Conservation (phyloP, 2,113 vertebrate species). For the Poeciliopsis retropinna region DNA sequence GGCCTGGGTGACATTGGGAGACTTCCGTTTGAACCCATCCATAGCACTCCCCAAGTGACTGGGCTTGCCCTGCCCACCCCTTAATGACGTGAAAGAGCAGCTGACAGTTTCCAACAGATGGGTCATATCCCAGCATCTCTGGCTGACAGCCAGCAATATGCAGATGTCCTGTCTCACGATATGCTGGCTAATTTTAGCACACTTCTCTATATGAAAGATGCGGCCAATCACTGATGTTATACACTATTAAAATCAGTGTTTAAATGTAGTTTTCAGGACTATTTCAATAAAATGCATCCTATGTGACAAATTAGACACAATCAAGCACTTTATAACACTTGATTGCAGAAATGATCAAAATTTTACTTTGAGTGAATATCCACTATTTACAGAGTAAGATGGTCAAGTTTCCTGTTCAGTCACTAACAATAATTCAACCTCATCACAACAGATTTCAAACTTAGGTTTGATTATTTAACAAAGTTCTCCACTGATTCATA, state of each 20-base stretch:
- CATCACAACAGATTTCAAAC: not conserved
- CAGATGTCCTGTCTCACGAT: constrained; percentile 26
- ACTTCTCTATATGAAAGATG: not conserved
- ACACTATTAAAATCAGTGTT: not conserved
- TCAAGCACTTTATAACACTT: not conserved
- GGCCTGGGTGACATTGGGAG: constrained; percentile 11
- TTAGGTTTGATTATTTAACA: not conserved
- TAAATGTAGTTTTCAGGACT: not conserved
- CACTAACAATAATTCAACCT: no score
- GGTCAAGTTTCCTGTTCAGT: no score
- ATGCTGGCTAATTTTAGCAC: constrained; percentile 25
- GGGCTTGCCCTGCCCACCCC: not conserved
- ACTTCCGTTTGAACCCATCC: constrained; percentile 11
- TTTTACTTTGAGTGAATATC: not conserved
- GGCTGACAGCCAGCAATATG: constrained; percentile 36
- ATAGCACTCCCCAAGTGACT: constrained; percentile 20
- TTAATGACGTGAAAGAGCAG: constrained; percentile 32
- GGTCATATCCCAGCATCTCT: constrained; percentile 26
- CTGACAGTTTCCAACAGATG: constrained; percentile 33
- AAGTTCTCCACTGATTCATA: not conserved
- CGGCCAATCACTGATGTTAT: not conserved
- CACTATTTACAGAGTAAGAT: no score
- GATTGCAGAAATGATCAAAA: not conserved
- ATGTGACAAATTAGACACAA: not conserved
- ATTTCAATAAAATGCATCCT: not conserved